Evolutionary conservation across 2,113 vertebrate species (phyloP), one percentile per base, ranked within the genome.

Genomic region (Hydropotes inermis): DNA sequence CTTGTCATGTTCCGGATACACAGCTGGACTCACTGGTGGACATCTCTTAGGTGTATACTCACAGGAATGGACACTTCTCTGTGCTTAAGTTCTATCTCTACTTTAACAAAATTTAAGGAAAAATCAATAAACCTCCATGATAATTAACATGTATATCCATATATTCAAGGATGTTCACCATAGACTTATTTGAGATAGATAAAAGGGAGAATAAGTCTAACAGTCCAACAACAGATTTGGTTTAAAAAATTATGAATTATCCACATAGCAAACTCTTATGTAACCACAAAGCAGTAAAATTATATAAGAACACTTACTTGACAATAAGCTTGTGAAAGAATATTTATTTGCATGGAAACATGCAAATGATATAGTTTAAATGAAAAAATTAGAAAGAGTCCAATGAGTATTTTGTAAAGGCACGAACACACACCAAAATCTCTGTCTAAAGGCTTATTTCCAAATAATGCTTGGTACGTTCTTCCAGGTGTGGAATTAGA

Each of bases 391-490:
- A 7, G 16, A 84, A 55, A 45, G 11, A n/a, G 5, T 2, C 1
- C 21, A 87, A 16, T 61, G 4, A 93, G 3, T 43, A 9, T 64
- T 50, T 39, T 83, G 12, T 57, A 43, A 89, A 74, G 52, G 74
- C 5, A 67, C 6, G 54, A 23, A 95, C 8, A 60, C 30, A 45
- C 3, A 27, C 9, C 45, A 5, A 36, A 5, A 23, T n/a, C 19
- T 82, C 30, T 60, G 10, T 17, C 7, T 9, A 17, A 10, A 91
- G 25, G 5, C 81, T 50, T n/a, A 45, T 4, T 1, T 4, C 33
- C n/a, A 83, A 83, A n/a, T 3, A 87, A 25, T 0, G 0, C 2
- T 19, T 27, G 4, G 5, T 28, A 17, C 0, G 15, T 95, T 89
- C 36, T 2, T 61, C 47, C 16, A 5, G 1, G 11, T 16, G 2